These are phyloP conservation scores for Luperina nickerlii DNA, from an alignment of 2,888 invertebrate genomes.

Conservation along the genomic window DNA sequence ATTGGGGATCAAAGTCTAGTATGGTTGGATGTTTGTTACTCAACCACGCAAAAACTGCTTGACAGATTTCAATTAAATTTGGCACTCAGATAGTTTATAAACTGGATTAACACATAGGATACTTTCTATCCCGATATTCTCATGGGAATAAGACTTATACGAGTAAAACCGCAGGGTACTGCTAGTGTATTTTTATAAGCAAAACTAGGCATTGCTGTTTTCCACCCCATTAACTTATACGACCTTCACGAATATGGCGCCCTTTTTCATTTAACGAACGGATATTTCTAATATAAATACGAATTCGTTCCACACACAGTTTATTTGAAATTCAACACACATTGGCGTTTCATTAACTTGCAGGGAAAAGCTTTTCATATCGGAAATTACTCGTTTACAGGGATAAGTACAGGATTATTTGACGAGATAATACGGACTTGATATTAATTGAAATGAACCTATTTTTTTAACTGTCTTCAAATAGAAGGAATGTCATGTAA, in stretches of 20 bases:
- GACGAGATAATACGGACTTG: background rate
- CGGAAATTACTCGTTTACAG: background rate
- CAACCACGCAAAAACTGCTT: background rate
- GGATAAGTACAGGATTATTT: background rate
- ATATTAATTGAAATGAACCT: background rate
- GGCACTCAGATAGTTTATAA: background rate
- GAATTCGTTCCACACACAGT: background rate
- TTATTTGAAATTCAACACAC: constrained; percentile 24
- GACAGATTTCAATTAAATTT: background rate
- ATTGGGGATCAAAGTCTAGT: no score
- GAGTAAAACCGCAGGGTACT: no score
- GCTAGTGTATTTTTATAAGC: no score
- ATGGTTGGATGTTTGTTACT: background rate
- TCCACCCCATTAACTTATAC: no score
- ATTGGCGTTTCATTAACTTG: background rate
- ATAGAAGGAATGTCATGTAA: background rate
- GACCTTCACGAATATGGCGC: background rate
- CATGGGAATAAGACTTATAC: background rate
- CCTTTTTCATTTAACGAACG: background rate
- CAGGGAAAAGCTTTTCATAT: constrained; percentile 1
- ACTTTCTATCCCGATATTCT: background rate
- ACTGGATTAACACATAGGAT: no score
- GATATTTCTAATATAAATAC: constrained; percentile 22
- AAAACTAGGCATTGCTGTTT: no score
- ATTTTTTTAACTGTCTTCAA: background rate